Evolutionary conservation across 2,888 invertebrate species (phyloP), one percentile per base, ranked within the genome.

Genomic region (Agrenia bidenticulata): DNA sequence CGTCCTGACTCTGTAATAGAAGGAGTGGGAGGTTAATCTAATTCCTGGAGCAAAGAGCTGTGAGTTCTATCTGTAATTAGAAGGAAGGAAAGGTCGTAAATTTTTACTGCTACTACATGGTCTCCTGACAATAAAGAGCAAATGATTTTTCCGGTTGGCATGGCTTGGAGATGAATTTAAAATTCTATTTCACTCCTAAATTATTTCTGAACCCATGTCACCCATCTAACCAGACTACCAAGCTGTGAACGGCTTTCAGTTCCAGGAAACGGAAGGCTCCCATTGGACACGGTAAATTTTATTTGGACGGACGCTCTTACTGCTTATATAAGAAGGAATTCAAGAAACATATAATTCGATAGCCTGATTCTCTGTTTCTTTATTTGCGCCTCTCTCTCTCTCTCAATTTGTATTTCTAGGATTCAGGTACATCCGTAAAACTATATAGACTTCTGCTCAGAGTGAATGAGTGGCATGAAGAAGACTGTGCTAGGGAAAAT

Each of bases 41-140:
- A 55, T 55, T 55, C 24, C 24, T 23, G 21, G 15, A 21, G 24
- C 13, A 26, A 23, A 13, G 15, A 21, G 13, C 51, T 21, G 5
- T 15, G 4, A 23, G 5, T 51, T 51, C 19, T 21, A 15, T 7
- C 19, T 32, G 55, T 55, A 55, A 55, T 55, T 55, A 55, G 37
- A 17, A 17, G 55, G 37, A 17, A 32, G 55, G 51, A 55, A 32
- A 7, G 55, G 55, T 17, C 19, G 55, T 55, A 55, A 26, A 55
- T 55, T 55, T 55, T 55, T 26, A 55, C 17, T 24, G 19, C 51
- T 11, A 32, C 5, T 45, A 15, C 45, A 23, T 9, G 55, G n/a
- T 55, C 55, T 55, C 55, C 24, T 55, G 57, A 57, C 41, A 57
- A 41, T 39, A 57, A 19, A 57, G 39, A 55, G 19, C 55, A 55